Conservation (phyloP, 2,888 invertebrate genomes). For the Pristionchus mayeri region DNA sequence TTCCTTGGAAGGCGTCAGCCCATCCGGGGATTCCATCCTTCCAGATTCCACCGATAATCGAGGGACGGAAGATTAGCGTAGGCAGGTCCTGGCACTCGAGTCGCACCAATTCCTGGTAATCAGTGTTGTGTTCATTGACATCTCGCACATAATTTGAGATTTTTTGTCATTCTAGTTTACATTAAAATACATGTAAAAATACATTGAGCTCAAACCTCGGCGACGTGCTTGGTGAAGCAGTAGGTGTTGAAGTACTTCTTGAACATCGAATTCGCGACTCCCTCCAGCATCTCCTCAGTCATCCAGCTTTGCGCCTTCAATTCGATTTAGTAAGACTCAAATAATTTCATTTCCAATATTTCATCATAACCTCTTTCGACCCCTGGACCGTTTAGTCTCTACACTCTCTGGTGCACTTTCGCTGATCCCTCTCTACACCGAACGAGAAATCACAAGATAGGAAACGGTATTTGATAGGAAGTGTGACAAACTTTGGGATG, state of each 20-base stretch:
- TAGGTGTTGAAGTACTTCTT: constrained; percentile 91
- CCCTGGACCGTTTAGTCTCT: background rate
- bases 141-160: too few species aligned
- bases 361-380: background rate
- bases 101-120: constrained; percentile 78
- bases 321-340: background rate
- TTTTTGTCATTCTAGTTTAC: too few species aligned
- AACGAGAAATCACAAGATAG: too few species aligned
- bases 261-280: constrained; percentile 78
- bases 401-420: background rate
- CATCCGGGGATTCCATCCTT: constrained; percentile 84
- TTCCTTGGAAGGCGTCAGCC: constrained; percentile 96
- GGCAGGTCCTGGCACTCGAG: constrained; percentile 86
- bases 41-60: constrained; percentile 88
- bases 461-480: too few species aligned
- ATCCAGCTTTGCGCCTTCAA: constrained; percentile 77
- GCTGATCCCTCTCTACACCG: too few species aligned
- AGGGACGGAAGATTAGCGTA: constrained; percentile 86
- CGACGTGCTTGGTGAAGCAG: constrained; percentile 89
- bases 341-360: background rate
- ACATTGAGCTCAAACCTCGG: constrained; percentile 82
- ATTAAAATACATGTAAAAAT: too few species aligned
- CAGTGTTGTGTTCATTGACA: too few species aligned
- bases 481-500: too few species aligned
- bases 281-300: constrained; percentile 78